Evolutionary conservation across 2,888 invertebrate species (phyloP).

Genomic region (Pseudococcus jackbeardsleyi): DNA sequence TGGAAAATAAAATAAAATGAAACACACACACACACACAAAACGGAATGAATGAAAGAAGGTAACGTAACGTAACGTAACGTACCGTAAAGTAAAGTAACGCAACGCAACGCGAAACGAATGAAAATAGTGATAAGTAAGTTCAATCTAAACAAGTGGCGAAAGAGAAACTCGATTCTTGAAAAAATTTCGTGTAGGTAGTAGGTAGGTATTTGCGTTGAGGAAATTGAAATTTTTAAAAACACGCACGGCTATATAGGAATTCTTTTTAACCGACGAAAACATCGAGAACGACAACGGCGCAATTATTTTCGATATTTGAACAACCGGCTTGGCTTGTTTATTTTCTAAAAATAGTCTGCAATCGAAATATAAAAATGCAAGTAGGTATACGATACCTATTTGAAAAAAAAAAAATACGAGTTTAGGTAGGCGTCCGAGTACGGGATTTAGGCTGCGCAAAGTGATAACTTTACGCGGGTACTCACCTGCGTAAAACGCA

Average conservation of each 20-base stretch:
- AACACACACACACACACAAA: too few relatives aligned
- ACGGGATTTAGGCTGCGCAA: constrained; percentile 3
- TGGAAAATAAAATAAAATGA: too few relatives aligned
- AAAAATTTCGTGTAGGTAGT: neutral
- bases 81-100: too few relatives aligned
- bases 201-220: constrained; percentile 26
- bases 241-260: neutral
- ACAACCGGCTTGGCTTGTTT: constrained; percentile 6
- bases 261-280: neutral
- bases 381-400: neutral
- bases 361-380: neutral
- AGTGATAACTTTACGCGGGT: neutral
- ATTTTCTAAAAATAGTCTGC: constrained; percentile 25
- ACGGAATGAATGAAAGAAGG: too few relatives aligned
- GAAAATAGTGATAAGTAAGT: neutral
- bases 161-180: neutral
- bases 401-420: too few relatives aligned
- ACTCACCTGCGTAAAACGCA: neutral
- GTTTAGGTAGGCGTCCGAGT: neutral
- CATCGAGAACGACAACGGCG: neutral
- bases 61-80: too few relatives aligned
- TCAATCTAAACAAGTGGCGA: constrained; percentile 37
- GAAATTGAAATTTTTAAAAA: constrained; percentile 43
- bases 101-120: neutral
- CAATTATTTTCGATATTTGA: constrained; percentile 44